A percentile compares a stretch with the other conserved stretches of the same genome.
Conservation (phyloP, 2,113 vertebrate species). For the Gobiocypris rarus region DNA sequence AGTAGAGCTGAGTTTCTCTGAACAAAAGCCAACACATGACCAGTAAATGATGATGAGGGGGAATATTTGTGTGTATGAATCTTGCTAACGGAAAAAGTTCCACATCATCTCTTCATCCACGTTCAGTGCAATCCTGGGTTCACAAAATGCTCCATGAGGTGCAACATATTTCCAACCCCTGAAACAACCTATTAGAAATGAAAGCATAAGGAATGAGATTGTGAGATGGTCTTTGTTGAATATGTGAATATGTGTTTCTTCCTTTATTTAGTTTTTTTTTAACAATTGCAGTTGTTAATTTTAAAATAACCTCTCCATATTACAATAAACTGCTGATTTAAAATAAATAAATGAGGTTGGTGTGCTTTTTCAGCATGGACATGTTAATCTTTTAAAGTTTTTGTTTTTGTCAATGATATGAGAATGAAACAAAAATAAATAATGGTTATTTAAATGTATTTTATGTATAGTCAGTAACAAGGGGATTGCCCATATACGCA, state of each 20-base stretch:
- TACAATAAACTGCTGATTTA: slow-evolving; percentile 73
- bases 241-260: slow-evolving; percentile 60
- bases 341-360: neutral
- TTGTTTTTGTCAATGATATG: no score
- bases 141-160: neutral
- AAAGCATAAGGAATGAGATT: neutral
- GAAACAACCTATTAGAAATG: slow-evolving; percentile 11
- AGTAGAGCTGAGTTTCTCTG: slow-evolving; percentile 31
- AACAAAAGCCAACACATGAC: slow-evolving; percentile 42
- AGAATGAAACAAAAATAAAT: no score
- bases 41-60: slow-evolving; percentile 11
- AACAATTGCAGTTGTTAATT: slow-evolving; percentile 56
- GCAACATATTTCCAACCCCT: neutral
- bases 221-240: slow-evolving; percentile 55
- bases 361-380: neutral
- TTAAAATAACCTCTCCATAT: slow-evolving; percentile 55
- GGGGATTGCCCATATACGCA: no score
- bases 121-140: neutral
- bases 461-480: no score
- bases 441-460: no score
- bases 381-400: no score
- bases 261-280: slow-evolving; percentile 69
- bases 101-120: neutral
- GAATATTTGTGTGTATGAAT: slow-evolving; percentile 15
- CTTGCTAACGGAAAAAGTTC: neutral